A percentile compares a stretch with the other conserved stretches of the same genome.
Evolutionary conservation across 1,140 invertebrate species (phyloP).

Genomic region (Orius insidiosus): DNA sequence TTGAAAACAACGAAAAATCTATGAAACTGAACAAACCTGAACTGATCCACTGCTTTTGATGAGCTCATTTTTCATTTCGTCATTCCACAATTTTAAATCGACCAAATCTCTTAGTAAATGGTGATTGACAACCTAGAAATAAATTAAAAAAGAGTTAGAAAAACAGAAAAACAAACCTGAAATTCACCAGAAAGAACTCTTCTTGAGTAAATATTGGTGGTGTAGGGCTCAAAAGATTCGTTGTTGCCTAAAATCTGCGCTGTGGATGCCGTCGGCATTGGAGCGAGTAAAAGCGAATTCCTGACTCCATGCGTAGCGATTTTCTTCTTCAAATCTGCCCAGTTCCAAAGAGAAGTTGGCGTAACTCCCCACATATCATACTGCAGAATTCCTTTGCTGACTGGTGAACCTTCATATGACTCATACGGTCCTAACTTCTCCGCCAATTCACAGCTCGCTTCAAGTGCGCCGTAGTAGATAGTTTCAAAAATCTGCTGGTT

Average conservation of each 20-base stretch:
- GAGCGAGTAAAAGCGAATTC: constrained; percentile 87
- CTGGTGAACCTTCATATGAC: constrained; percentile 79
- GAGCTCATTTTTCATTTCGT: constrained; percentile 91
- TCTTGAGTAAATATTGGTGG: constrained; percentile 90
- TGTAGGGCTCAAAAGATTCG: constrained; percentile 96
- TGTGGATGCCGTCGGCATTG: constrained; percentile 98
- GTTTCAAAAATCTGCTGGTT: constrained; percentile 98
- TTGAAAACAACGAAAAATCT: constrained; percentile 20
- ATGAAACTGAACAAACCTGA: constrained; percentile 27
- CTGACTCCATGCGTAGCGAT: constrained; percentile 82
- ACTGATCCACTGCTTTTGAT: constrained; percentile 86
- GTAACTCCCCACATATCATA: constrained; percentile 95
- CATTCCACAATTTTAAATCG: constrained; percentile 78
- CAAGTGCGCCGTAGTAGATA: constrained; percentile 91
- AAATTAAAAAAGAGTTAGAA: not conserved
- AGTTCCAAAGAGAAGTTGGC: constrained; percentile 82
- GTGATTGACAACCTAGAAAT: constrained; percentile 78
- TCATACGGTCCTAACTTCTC: constrained; percentile 73
- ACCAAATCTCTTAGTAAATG: constrained; percentile 89
- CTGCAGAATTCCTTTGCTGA: constrained; percentile 91
- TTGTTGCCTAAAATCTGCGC: constrained; percentile 99
- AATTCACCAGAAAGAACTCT: constrained; percentile 79
- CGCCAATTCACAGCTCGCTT: constrained; percentile 91
- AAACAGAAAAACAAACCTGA: constrained; percentile 32
- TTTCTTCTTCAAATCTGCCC: constrained; percentile 64